Evolutionary conservation across 2,888 invertebrate species (phyloP).

Genomic region (Polylopha cassiicola): DNA sequence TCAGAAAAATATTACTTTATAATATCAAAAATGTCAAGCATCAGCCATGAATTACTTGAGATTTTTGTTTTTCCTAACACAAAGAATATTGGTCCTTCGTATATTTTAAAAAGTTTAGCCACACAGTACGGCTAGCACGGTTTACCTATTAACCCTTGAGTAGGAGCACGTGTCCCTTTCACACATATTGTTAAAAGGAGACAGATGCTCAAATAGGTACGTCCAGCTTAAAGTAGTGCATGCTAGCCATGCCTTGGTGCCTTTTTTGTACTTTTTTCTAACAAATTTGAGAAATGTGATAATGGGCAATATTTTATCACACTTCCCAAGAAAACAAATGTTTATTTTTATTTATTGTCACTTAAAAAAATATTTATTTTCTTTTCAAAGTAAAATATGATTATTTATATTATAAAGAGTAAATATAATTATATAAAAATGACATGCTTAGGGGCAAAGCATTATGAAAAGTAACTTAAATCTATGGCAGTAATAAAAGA

Average conservation of each 20-base stretch:
- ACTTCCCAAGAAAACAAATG: slow-evolving; percentile 34
- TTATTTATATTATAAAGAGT: slow-evolving; percentile 10
- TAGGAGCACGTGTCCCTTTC: too few relatives aligned
- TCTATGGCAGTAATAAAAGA: slow-evolving; percentile 37
- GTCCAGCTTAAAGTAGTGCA: too few relatives aligned
- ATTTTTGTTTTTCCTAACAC: slow-evolving; percentile 68
- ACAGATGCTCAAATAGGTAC: too few relatives aligned
- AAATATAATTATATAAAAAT: slow-evolving; percentile 19
- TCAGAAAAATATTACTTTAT: slow-evolving; percentile 23
- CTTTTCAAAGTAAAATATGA: slow-evolving; percentile 27
- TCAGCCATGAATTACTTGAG: slow-evolving; percentile 69
- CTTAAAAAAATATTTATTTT: slow-evolving; percentile 16
- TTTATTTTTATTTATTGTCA: slow-evolving; percentile 30
- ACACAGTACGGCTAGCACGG: too few relatives aligned
- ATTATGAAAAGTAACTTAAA: slow-evolving; percentile 24
- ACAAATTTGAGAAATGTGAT: slow-evolving; percentile 17
- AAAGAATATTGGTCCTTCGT: too few relatives aligned
- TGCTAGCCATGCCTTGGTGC: slow-evolving; percentile 43
- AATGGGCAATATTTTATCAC: slow-evolving; percentile 32
- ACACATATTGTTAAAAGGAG: too few relatives aligned
- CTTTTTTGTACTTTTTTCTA: slow-evolving; percentile 24
- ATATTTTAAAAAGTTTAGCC: too few relatives aligned
- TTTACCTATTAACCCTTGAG: too few relatives aligned
- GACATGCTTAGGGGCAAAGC: slow-evolving; percentile 17
- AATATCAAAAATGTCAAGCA: slow-evolving; percentile 65